Evolutionary conservation across 2,888 invertebrate species (phyloP).

Genomic region (Sceliomorpha sp.): DNA sequence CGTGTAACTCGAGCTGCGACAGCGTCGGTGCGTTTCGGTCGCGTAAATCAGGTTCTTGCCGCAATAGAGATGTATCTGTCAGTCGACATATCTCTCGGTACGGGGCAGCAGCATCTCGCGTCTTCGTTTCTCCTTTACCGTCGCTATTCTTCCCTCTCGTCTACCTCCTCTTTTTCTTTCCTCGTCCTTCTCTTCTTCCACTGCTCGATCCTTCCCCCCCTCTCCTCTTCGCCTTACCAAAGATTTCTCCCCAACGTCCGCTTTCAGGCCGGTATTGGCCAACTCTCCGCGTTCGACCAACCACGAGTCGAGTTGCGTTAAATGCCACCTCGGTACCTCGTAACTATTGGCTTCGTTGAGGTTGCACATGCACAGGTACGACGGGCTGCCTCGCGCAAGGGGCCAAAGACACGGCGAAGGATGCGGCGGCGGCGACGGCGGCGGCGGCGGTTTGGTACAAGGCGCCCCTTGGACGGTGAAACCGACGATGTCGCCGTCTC

Average conservation of each 20-base stretch:
- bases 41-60: slow-evolving; percentile 50
- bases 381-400: slow-evolving; percentile 8
- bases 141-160: slow-evolving; percentile 41
- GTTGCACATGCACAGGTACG: slow-evolving; percentile 26
- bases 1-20: slow-evolving; percentile 21
- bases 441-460: slow-evolving; percentile 27
- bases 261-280: slow-evolving; percentile 43
- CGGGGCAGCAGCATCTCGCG: slow-evolving; percentile 43
- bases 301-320: slow-evolving; percentile 48
- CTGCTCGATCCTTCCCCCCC: slow-evolving; percentile 31
- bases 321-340: slow-evolving; percentile 51
- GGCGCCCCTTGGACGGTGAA: slow-evolving; percentile 27
- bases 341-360: slow-evolving; percentile 50
- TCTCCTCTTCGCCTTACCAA: too few relatives aligned
- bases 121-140: slow-evolving; percentile 48
- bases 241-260: too few relatives aligned
- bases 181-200: slow-evolving; percentile 33
- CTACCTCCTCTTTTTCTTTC: slow-evolving; percentile 34
- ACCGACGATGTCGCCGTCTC: slow-evolving; percentile 28
- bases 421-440: slow-evolving; percentile 23
- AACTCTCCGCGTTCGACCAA: slow-evolving; percentile 31
- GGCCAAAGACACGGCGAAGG: slow-evolving; percentile 6
- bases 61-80: slow-evolving; percentile 56
- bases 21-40: slow-evolving; percentile 29
- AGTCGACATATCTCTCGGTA: slow-evolving; percentile 48